Evolutionary conservation across 2,888 invertebrate species (phyloP).

Genomic region (Maniola hyperantus): DNA sequence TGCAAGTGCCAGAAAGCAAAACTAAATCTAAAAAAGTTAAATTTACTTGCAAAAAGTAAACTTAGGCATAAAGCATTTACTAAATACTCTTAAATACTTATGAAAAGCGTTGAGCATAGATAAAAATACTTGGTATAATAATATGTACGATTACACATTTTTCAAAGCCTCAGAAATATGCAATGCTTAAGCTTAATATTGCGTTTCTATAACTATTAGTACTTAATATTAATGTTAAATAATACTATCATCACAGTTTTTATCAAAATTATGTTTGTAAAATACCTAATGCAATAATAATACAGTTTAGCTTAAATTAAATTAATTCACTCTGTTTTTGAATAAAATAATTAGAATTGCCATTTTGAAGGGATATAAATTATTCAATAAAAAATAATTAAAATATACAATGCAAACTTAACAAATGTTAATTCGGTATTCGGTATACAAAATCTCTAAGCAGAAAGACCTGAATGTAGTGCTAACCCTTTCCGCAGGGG

Average conservation of each 20-base stretch:
- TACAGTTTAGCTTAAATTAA: background rate
- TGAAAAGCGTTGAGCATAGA: constrained; percentile 5
- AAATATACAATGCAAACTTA: background rate
- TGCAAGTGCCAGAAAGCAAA: constrained; percentile 14
- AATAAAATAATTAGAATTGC: constrained; percentile 1
- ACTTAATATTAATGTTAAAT: background rate
- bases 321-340: background rate
- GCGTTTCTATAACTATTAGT: background rate
- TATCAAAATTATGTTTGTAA: too few relatives aligned
- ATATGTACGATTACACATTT: constrained; percentile 1
- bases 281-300: background rate
- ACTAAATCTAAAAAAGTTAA: background rate
- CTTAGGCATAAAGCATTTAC: constrained; percentile 13
- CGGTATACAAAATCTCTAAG: too few relatives aligned
- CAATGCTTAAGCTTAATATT: constrained; percentile 10
- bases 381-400: background rate
- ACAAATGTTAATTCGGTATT: background rate
- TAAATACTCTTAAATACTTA: constrained; percentile 2
- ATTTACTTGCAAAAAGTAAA: constrained; percentile 16
- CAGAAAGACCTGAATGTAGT: too few relatives aligned
- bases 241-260: background rate
- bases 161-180: background rate
- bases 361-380: too few relatives aligned
- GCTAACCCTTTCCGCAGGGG: too few relatives aligned
- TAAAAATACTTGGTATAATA: background rate